Conservation (phyloP, 2,888 invertebrate genomes). For the Philaethria dido region DNA sequence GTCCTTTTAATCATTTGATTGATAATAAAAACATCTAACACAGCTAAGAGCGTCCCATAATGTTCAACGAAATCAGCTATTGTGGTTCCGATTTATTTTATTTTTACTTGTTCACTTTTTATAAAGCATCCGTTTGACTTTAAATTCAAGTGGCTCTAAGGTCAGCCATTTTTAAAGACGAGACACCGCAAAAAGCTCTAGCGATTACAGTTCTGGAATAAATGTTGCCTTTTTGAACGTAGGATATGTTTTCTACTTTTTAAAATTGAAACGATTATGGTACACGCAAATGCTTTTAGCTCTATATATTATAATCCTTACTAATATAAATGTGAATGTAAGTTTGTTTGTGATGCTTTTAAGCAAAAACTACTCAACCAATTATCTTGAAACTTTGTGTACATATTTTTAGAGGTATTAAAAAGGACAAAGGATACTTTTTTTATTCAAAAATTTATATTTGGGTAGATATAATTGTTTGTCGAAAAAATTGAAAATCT, state of each 20-base stretch:
- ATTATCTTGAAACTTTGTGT: too few relatives aligned
- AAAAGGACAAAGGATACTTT: too few relatives aligned
- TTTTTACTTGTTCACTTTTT: conserved; percentile 13
- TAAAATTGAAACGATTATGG: not conserved
- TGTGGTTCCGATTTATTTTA: conserved; percentile 2
- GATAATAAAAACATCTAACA: not conserved
- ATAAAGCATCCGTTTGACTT: conserved; percentile 4
- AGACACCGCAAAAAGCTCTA: conserved; percentile 10
- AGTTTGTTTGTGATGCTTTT: too few relatives aligned
- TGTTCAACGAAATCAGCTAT: not conserved
- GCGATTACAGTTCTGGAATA: not conserved
- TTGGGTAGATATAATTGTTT: too few relatives aligned
- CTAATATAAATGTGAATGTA: too few relatives aligned
- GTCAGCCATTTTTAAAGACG: conserved; percentile 12
- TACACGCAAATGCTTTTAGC: not conserved
- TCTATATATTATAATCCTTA: too few relatives aligned
- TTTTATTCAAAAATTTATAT: too few relatives aligned
- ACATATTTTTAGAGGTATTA: too few relatives aligned
- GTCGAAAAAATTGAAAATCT: too few relatives aligned
- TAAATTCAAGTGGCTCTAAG: conserved; percentile 10
- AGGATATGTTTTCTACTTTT: not conserved
- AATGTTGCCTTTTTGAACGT: conserved; percentile 14
- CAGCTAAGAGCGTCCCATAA: not conserved
- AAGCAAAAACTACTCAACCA: too few relatives aligned
- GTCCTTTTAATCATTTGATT: too few relatives aligned